Percentiles rank a stretch among this genome's conserved stretches.
These are phyloP conservation scores for Biston stratarius DNA, from an alignment of 2,888 invertebrate genomes.

Conservation along the genomic window DNA sequence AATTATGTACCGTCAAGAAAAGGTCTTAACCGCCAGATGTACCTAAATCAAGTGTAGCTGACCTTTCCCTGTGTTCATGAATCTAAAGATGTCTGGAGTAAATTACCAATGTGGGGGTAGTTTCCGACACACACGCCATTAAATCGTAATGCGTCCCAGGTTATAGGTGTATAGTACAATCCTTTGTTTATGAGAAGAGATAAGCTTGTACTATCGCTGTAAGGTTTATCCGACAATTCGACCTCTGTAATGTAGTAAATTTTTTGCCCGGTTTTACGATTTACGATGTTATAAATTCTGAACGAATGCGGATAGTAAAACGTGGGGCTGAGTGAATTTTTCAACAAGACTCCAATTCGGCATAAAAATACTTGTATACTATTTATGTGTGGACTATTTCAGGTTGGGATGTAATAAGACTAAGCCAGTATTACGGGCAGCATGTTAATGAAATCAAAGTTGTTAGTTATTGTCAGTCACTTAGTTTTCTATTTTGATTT, in stretches of 20 bases:
- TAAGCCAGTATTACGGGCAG: constrained; percentile 18
- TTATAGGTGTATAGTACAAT: constrained; percentile 17
- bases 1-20: constrained; percentile 32
- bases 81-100: constrained; percentile 35
- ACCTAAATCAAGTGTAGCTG: constrained; percentile 36
- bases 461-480: background rate
- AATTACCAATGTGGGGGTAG: constrained; percentile 33
- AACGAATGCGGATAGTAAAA: constrained; percentile 77
- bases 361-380: constrained; percentile 29
- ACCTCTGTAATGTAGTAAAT: constrained; percentile 69
- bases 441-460: background rate
- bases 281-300: constrained; percentile 79
- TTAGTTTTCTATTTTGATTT: no score
- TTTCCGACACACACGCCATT: constrained; percentile 26
- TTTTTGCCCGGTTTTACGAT: constrained; percentile 76
- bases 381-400: constrained; percentile 37
- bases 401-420: constrained; percentile 1
- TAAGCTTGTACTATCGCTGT: constrained; percentile 62
- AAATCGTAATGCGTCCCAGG: constrained; percentile 28
- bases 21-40: constrained; percentile 27
- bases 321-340: constrained; percentile 74
- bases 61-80: constrained; percentile 29
- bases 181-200: constrained; percentile 60
- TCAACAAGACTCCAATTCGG: constrained; percentile 65
- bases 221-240: constrained; percentile 68